Evolutionary conservation across 2,113 vertebrate species (phyloP), one percentile per base, ranked within the genome.

Genomic region (Oncorhynchus tshawytscha): DNA sequence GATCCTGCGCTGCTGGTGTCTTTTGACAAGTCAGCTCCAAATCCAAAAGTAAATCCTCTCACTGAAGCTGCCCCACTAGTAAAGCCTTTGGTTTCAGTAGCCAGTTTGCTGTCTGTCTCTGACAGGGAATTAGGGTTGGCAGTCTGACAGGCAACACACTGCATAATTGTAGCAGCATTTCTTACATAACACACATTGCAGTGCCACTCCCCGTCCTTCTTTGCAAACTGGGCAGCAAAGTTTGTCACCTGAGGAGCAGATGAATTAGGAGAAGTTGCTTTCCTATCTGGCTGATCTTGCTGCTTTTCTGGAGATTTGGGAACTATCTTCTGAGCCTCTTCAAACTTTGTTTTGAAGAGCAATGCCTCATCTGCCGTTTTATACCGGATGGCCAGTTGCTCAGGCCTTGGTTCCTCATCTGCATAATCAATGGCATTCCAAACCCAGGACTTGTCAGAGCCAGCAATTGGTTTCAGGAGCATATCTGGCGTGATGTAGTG

Each of bases 371-470:
- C 97, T 2, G 90, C 92, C 0, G 97, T 97, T 94, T 99, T 99
- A 86, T 99, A 99, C 74, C 97, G 95, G 81, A 99, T 95, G 72
- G 97, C 98, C 76, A 99, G 92, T 77, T 98, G 98, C 74, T 99
- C 98, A 4, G 93, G 91, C 83, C 96, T 99, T 4, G 96, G 94
- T 71, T 89, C 91, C 84, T 99, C 97, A 59, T 99, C 97, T n/a
- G 98, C 96, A 88, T 99, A 99, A 80, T 99, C 98, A 75, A 97
- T 91, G 62, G 97, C 97, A 75, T 97, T 94, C 98, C 97, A 99
- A 0, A 99, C 97, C 91, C 97, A 98, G 34, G 97, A 99, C 83
- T 94, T 97, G 83, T 99, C 97, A 29, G 97, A 99, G 13, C 93
- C 93, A 62, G 96, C 91, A 86, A 97, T 98, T 12, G 94, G 95